Evolutionary conservation across 2,797 vertebrate genomes (phyloP).

Genomic region (Myotis planiceps): DNA sequence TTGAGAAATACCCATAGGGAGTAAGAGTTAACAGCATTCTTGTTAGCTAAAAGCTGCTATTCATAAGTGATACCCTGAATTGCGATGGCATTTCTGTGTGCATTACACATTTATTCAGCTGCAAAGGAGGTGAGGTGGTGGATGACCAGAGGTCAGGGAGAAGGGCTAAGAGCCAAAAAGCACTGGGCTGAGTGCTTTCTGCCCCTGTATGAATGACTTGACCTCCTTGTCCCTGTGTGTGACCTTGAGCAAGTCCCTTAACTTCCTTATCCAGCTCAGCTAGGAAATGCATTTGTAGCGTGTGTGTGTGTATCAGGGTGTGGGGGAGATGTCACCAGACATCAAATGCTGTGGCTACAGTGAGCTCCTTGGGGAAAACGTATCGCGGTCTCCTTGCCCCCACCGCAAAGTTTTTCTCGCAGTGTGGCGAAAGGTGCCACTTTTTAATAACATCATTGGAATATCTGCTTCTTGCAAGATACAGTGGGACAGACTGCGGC

Average conservation of each 20-base stretch:
- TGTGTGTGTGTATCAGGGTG: neutral
- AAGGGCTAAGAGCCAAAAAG: conserved; percentile 79
- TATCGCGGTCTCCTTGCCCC: conserved; percentile 70
- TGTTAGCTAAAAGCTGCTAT: conserved; percentile 77
- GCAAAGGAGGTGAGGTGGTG: conserved; percentile 76
- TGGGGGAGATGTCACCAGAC: conserved; percentile 82
- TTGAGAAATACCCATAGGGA: conserved; percentile 75
- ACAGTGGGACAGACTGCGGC: conserved; percentile 60
- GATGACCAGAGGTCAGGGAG: conserved; percentile 81
- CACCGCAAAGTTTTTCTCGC: conserved; percentile 62
- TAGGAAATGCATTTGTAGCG: conserved; percentile 76
- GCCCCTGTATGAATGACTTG: conserved; percentile 85
- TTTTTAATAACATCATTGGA: conserved; percentile 82
- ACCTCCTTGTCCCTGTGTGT: conserved; percentile 79
- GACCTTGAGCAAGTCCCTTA: conserved; percentile 87
- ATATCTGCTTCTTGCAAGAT: conserved; percentile 78
- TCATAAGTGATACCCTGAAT: conserved; percentile 68
- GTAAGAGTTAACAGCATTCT: conserved; percentile 78
- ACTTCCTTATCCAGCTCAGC: conserved; percentile 80
- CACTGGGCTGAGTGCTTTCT: conserved; percentile 60
- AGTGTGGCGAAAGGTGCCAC: conserved; percentile 76
- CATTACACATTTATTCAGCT: conserved; percentile 80
- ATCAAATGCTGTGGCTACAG: conserved; percentile 79
- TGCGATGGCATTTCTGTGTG: conserved; percentile 76
- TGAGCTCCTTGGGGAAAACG: conserved; percentile 84